A percentile compares a stretch with the other conserved stretches of the same genome.
These are phyloP conservation scores for Alentia gelatinosa DNA, from an alignment of 2,888 invertebrate genomes.

Conservation along the genomic window DNA sequence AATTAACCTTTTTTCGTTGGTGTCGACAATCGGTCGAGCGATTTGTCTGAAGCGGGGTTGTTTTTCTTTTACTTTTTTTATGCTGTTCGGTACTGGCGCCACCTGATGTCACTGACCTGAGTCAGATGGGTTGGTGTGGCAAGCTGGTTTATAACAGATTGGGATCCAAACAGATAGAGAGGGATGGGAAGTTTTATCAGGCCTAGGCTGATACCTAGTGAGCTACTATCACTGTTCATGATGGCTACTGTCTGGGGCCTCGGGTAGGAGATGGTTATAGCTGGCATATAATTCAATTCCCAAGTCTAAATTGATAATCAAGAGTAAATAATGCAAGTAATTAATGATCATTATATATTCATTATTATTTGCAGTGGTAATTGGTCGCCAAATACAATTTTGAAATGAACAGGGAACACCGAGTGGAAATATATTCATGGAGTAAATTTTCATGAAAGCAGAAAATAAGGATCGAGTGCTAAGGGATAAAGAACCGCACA, in stretches of 20 bases:
- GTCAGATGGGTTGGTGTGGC: background rate
- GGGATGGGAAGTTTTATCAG: constrained; percentile 1
- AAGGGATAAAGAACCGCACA: no score
- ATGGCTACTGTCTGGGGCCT: background rate
- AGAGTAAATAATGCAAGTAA: no score
- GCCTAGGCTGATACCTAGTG: background rate
- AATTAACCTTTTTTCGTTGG: background rate
- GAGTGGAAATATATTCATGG: no score
- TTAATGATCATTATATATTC: no score
- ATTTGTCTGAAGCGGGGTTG: background rate
- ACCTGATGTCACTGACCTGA: background rate
- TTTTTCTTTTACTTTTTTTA: no score
- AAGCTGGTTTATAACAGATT: background rate
- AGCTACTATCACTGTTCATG: background rate
- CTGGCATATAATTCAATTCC: background rate
- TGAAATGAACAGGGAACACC: no score
- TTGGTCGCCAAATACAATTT: no score
- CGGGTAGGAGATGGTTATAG: background rate
- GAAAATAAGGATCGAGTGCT: no score
- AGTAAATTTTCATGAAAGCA: no score
- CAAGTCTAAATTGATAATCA: no score
- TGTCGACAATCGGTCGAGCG: background rate
- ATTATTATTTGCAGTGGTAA: no score
- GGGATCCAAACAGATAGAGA: no score
- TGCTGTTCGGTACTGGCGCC: background rate